These are phyloP conservation scores for Origma solitaria DNA, from an alignment of 2,113 vertebrate genomes.

Conservation along the genomic window DNA sequence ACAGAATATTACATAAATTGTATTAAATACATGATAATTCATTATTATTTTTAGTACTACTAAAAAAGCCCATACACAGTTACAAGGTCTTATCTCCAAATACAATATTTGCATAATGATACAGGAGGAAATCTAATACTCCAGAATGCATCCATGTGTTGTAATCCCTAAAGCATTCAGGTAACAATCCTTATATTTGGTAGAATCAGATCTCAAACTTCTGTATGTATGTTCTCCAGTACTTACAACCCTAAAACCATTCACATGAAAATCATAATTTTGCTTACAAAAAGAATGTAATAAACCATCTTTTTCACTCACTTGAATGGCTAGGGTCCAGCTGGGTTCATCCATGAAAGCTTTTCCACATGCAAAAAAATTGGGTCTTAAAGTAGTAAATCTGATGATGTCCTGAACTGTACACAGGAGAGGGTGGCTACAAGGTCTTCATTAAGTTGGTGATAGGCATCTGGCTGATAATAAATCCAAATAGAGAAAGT, in stretches of 20 bases:
- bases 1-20: neutral
- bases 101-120: neutral
- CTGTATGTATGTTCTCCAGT: fast-evolving
- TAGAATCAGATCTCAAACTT: neutral
- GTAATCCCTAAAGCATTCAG: neutral
- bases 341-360: neutral
- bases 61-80: neutral
- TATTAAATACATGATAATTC: neutral
- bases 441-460: neutral
- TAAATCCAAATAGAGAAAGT: neutral
- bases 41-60: neutral
- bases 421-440: neutral
- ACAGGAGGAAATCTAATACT: neutral
- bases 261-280: neutral
- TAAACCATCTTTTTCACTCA: neutral
- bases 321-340: neutral
- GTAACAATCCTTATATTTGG: neutral
- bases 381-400: neutral
- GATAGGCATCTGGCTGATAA: neutral
- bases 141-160: neutral
- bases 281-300: neutral
- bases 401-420: neutral
- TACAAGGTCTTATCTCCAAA: neutral
- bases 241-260: neutral
- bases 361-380: neutral